Percentiles rank a stretch among this genome's conserved stretches.
Conservation (phyloP, 2,797 vertebrate species). For the Saxicola maurus region DNA sequence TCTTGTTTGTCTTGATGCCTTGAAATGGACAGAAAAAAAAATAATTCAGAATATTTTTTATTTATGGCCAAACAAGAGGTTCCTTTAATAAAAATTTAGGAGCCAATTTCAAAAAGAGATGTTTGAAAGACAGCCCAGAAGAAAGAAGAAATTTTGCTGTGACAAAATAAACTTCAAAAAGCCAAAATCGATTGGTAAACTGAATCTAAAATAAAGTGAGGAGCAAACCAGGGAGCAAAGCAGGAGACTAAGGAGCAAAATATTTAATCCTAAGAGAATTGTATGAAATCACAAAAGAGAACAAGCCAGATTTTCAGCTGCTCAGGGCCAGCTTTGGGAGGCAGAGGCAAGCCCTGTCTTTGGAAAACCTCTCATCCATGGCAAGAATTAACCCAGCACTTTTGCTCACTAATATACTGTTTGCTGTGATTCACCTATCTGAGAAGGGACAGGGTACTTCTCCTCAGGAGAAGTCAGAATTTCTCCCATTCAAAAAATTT, state of each 20-base stretch:
- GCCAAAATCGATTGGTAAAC: conserved; percentile 17
- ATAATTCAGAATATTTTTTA: conserved; percentile 45
- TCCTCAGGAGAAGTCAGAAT: background rate
- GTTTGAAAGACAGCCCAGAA: conserved; percentile 51
- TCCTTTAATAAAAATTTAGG: conserved; percentile 70
- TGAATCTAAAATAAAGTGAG: background rate
- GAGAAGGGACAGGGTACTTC: background rate
- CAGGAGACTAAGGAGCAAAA: background rate
- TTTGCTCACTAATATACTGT: background rate
- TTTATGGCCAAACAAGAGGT: conserved; percentile 58
- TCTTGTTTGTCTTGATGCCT: conserved; percentile 35
- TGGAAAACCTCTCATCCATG: background rate
- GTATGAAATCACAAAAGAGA: background rate
- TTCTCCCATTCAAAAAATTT: background rate
- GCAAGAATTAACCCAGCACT: background rate
- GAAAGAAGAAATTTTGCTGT: conserved; percentile 42
- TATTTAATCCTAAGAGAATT: background rate
- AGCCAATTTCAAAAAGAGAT: conserved; percentile 21
- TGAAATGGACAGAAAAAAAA: background rate
- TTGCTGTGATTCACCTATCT: background rate
- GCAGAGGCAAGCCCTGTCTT: background rate
- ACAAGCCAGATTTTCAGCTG: background rate
- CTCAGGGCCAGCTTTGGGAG: background rate
- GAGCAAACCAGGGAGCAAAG: background rate
- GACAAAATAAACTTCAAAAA: conserved; percentile 48